Base-by-base conservation (phyloP, 2,888 invertebrate species). In the Melieria picta region DNA sequence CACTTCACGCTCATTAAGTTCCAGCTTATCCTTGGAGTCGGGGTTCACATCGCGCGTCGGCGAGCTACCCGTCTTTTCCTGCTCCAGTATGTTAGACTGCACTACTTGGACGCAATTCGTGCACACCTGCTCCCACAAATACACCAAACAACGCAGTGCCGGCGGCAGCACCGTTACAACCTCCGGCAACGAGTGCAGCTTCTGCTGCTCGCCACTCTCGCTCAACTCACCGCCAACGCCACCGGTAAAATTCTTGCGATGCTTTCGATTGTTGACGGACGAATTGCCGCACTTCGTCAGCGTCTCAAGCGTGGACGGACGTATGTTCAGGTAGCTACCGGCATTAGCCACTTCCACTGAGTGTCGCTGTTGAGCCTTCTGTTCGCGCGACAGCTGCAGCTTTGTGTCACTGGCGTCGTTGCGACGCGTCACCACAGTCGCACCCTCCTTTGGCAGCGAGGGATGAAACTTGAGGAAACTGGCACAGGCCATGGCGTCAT, bases 401-500 rank as follows among this genome's bases (percentile, higher is more conserved):
- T 82, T 79, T 0, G 83, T 73, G 79, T 87, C 77, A 80, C 81
- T 80, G 77, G 88, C 74, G 13, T 83, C 91, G 3, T 30, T 30
- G 1, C 85, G 82, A 0, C 90, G 89, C 0, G 94, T 94, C 4
- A 94, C 91, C 0, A 95, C 94, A 0, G 91, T 88, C 79, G 89
- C 94, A 76, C 90, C 93, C 82, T 93, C 92, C 83, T 96, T 96
- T 16, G 95, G 94, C 73, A 96, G 85, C 47, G 91, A 91, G 0
- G 96, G 96, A 85, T 96, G 94, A 84, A 98, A 98, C 87, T 97
- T 97, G 7, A 99, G 89, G 84, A 96, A 99, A 0, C 98, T 96
- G 0, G 98, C 97, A 83, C 97, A 98, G 0, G 98, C 97, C 93
- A 99, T 98, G 6, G 98, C 97, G 85, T 99, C 98, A 84, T 98